phyloP scores from a whole-genome alignment of 2,113 vertebrate species.

The Naja naja region DNA sequence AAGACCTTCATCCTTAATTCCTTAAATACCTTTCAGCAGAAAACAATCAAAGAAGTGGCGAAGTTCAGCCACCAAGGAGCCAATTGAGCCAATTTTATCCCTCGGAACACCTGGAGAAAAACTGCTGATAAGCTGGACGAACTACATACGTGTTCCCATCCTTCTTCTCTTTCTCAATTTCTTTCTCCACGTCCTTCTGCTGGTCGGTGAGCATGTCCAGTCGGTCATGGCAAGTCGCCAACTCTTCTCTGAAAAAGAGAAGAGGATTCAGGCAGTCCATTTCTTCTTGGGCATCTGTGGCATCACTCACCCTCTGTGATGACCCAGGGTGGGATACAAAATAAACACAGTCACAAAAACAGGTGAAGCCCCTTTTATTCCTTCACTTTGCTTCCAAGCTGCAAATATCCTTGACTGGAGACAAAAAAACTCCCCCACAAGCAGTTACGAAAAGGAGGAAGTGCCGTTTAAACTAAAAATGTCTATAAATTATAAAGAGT shows the following conservation, averaged over 20 bases:
- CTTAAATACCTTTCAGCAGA: neutral
- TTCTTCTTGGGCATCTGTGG: too few species aligned
- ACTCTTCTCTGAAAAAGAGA: constrained; percentile 64
- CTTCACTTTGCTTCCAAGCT: too few species aligned
- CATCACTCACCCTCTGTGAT: too few species aligned
- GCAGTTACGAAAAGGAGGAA: too few species aligned
- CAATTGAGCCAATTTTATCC: neutral
- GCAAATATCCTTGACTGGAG: too few species aligned
- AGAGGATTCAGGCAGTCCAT: neutral
- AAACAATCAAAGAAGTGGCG: neutral
- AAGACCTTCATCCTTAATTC: neutral
- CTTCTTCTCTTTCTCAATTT: constrained; percentile 67
- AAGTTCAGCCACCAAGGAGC: neutral
- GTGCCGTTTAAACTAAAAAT: too few species aligned
- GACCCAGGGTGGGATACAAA: too few species aligned
- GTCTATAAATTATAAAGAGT: too few species aligned
- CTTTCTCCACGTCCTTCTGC: constrained; percentile 66
- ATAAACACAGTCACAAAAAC: too few species aligned
- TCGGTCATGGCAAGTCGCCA: constrained; percentile 69
- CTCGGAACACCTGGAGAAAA: neutral
- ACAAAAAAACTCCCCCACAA: too few species aligned
- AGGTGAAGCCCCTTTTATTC: too few species aligned
- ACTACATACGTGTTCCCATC: constrained; percentile 74
- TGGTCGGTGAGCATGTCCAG: constrained; percentile 66
- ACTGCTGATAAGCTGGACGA: neutral